Percentiles rank a stretch among this genome's conserved stretches.
phyloP scores from a whole-genome alignment of 2,113 vertebrate species.

The Coreoperca whiteheadi region DNA sequence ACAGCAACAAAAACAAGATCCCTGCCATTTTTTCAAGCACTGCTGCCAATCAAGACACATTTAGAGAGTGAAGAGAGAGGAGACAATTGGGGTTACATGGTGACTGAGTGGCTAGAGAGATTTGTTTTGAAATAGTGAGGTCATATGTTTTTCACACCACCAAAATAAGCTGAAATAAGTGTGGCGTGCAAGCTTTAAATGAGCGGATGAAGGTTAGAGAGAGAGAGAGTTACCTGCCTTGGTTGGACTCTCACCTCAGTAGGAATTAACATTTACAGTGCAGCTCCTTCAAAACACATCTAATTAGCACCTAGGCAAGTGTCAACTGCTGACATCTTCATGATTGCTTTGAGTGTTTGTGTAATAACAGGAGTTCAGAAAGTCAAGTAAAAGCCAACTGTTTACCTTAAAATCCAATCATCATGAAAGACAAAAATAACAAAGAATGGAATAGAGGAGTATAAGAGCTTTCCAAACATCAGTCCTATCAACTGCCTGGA shows the following conservation, averaged over 20 bases:
- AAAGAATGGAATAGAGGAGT: background rate
- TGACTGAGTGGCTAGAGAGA: background rate
- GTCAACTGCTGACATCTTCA: constrained; percentile 5
- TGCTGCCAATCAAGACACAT: background rate
- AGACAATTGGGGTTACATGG: background rate
- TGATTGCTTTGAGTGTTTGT: background rate
- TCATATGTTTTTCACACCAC: too few relatives aligned
- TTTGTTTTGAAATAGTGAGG: background rate
- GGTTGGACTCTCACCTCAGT: constrained; percentile 13
- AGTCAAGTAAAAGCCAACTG: background rate
- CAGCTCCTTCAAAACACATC: background rate
- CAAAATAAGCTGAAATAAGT: too few relatives aligned
- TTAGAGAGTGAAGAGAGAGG: background rate
- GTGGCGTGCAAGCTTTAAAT: background rate
- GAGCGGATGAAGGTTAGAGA: background rate
- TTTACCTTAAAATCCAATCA: background rate
- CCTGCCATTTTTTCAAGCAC: background rate
- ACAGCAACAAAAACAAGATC: background rate
- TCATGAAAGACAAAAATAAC: background rate
- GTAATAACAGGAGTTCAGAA: background rate
- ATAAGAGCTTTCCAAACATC: background rate
- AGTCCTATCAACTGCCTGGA: background rate
- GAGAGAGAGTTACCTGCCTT: background rate
- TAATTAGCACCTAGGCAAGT: constrained; percentile 28
- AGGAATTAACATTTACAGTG: constrained; percentile 17